phyloP scores from a whole-genome alignment of 64 coral and sea anemone species.

The Exaiptasia diaphana region DNA sequence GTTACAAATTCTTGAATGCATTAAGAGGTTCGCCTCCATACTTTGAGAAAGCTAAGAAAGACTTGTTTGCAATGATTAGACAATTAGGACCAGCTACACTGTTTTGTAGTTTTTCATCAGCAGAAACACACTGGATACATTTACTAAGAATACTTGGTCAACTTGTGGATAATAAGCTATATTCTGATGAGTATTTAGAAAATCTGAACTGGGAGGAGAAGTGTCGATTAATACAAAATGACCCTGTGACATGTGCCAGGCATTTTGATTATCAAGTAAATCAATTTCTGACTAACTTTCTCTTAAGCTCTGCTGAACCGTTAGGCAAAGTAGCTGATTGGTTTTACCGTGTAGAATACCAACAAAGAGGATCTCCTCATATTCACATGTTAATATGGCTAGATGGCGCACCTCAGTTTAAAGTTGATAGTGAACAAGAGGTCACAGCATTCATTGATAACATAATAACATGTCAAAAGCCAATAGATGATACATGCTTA shows the following conservation, averaged over 20 bases:
- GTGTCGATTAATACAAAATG: slow-evolving; percentile 63
- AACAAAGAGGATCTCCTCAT: slow-evolving; percentile 7
- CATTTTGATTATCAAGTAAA: slow-evolving; percentile 62
- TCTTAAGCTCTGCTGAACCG: slow-evolving; percentile 43
- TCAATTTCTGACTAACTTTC: slow-evolving; percentile 65
- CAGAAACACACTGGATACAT: background rate
- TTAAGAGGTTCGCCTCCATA: slow-evolving; percentile 53
- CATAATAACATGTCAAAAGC: slow-evolving; percentile 63
- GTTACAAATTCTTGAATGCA: slow-evolving; percentile 50
- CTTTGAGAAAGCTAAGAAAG: slow-evolving; percentile 65
- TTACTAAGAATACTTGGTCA: background rate
- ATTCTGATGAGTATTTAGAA: slow-evolving; percentile 24
- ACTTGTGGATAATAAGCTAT: background rate
- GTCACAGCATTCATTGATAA: slow-evolving; percentile 61
- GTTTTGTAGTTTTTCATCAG: slow-evolving; percentile 56
- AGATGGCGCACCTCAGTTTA: background rate
- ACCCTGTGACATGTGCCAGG: slow-evolving; percentile 65
- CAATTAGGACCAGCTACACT: slow-evolving; percentile 59
- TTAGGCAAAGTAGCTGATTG: slow-evolving; percentile 16
- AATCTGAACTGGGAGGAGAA: slow-evolving; percentile 61
- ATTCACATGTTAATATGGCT: background rate
- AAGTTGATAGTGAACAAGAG: slow-evolving; percentile 45
- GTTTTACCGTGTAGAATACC: slow-evolving; percentile 38
- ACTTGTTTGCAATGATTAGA: slow-evolving; percentile 89
- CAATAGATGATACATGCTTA: slow-evolving; percentile 44